phyloP scores from a whole-genome alignment of 2,113 vertebrate species.

The Salvelinus alpinus region DNA sequence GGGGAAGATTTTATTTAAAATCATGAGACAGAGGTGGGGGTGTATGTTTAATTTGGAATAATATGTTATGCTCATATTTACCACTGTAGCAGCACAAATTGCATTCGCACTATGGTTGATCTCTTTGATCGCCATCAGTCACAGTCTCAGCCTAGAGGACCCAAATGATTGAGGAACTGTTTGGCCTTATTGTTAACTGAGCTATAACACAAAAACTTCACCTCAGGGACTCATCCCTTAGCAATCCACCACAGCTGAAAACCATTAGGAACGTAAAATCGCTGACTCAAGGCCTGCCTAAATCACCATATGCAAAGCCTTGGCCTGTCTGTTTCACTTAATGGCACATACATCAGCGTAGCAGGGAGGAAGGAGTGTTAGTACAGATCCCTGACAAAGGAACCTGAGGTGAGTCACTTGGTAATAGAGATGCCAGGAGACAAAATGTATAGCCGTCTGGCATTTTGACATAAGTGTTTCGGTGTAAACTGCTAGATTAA shows the following conservation, averaged over 20 bases:
- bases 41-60: too few species aligned
- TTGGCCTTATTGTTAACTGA: conserved; percentile 1
- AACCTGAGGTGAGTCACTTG: background rate
- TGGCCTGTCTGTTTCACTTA: conserved; percentile 31
- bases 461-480: background rate
- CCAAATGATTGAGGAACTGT: conserved; percentile 1
- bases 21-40: too few species aligned
- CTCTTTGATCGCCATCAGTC: conserved; percentile 1
- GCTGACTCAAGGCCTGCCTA: conserved; percentile 35
- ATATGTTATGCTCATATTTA: too few species aligned
- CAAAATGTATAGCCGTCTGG: background rate
- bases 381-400: background rate
- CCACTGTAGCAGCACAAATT: too few species aligned
- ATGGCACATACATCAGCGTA: conserved; percentile 14
- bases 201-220: conserved; percentile 1
- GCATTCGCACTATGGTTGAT: too few species aligned
- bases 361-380: conserved; percentile 12
- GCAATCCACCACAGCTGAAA: conserved; percentile 17
- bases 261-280: conserved; percentile 32
- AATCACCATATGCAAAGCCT: conserved; percentile 39
- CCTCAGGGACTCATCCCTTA: background rate
- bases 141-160: background rate
- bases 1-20: too few species aligned
- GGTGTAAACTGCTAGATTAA: background rate
- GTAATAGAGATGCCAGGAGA: background rate